These are phyloP conservation scores for Ptiloglossa arizonensis DNA, from an alignment of 1,140 invertebrate species.

Conservation along the genomic window DNA sequence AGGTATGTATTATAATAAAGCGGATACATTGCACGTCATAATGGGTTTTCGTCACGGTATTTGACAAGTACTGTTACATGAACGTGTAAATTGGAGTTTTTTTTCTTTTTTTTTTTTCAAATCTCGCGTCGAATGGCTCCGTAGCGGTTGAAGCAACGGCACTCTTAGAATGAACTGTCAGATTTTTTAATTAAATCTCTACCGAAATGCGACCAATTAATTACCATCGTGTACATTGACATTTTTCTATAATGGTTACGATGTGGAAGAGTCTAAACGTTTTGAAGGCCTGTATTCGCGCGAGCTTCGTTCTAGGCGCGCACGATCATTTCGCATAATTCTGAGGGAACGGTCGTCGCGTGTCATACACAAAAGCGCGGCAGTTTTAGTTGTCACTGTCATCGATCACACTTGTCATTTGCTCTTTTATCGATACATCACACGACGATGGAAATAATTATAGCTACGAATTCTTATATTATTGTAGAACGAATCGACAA, in stretches of 20 bases:
- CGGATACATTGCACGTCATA: not conserved
- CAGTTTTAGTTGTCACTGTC: conserved; percentile 16
- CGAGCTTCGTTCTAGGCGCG: not conserved
- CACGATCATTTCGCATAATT: not conserved
- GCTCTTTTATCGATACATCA: not conserved
- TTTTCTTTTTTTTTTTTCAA: too few species aligned
- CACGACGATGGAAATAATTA: not conserved
- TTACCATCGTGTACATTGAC: not conserved
- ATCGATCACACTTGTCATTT: not conserved
- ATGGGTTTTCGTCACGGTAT: conserved; percentile 12
- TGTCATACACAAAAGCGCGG: not conserved
- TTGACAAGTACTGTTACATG: conserved; percentile 28
- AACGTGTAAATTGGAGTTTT: not conserved
- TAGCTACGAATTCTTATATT: not conserved
- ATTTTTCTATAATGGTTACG: not conserved
- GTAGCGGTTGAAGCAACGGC: not conserved
- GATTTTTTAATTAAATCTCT: not conserved
- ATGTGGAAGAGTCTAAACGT: conserved; percentile 58
- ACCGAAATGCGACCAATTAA: too few species aligned
- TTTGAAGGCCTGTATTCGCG: conserved; percentile 15
- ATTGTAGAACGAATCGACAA: not conserved
- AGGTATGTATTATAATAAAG: not conserved
- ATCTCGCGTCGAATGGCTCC: not conserved
- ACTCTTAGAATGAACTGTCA: not conserved
- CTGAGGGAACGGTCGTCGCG: not conserved